Conservation (phyloP, 2,113 vertebrate genomes). For the Muscicapa adusta region DNA sequence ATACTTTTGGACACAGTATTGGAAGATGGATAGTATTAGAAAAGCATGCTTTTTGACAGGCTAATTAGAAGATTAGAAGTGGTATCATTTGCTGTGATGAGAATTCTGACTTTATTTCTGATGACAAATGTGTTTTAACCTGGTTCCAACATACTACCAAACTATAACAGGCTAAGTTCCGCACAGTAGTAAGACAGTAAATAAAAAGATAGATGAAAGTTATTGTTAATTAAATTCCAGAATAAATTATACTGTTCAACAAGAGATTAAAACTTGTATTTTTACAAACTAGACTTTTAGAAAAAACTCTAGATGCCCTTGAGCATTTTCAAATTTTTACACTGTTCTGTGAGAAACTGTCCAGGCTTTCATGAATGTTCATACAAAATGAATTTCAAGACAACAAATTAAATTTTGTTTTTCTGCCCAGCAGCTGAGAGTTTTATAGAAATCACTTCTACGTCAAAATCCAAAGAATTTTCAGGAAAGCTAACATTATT, state of each 20-base stretch:
- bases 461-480: not conserved
- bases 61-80: not conserved
- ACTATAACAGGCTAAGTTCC: not conserved
- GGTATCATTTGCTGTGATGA: not conserved
- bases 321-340: not conserved
- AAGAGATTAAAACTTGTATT: not conserved
- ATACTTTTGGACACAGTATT: not conserved
- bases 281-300: not conserved
- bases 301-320: not conserved
- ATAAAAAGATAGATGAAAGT: not conserved
- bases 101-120: not conserved
- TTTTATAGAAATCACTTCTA: not conserved
- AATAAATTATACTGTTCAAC: not conserved
- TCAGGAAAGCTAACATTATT: not conserved
- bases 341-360: not conserved
- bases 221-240: not conserved
- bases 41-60: not conserved
- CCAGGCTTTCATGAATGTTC: not conserved
- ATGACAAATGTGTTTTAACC: not conserved
- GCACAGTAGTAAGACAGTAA: not conserved
- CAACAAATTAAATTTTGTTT: not conserved
- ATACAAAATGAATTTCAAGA: not conserved
- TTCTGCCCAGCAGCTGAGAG: not conserved
- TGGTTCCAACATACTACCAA: not conserved
- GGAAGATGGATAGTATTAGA: not conserved